Base-by-base conservation (phyloP, 2,888 invertebrate genomes). In the Drosophila setosimentum region DNA sequence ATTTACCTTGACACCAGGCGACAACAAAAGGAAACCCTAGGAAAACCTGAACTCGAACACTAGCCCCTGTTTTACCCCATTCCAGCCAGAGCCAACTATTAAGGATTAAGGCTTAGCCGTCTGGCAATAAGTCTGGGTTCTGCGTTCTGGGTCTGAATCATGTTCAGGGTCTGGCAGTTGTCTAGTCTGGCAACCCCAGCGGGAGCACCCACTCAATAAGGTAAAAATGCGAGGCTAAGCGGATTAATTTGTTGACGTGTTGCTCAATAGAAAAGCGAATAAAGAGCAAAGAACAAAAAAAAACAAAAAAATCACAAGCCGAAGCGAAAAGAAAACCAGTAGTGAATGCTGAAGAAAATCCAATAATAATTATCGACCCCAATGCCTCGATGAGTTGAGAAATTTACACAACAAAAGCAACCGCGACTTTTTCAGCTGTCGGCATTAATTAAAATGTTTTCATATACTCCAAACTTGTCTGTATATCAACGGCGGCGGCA, bases 371-470 rank as follows among this genome's bases (percentile, higher is more conserved):
- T 83, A 82, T 78, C 60, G 68, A 76, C 72, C 68, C 75, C 54
- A 80, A 75, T 75, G 66, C 64, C 61, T 50, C 63, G 73, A 69
- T 53, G 68, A 42, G 27, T 37, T 29, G 13, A n/a, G 55, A 55
- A 55, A 50, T 55, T 55, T 55, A 37, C 55, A 55, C 55, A 55
- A 55, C 55, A 37, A 55, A 37, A 37, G 86, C 88, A 85, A 88
- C 88, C 86, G 88, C 70, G 55, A 74, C 88, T 81, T 85, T 83
- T 84, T 62, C 85, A 85, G 88, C 85, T 85, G 85, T 88, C 88
- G 80, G 83, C 86, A 89, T 87, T 87, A 87, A 87, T 89, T 89
- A 87, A 87, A 87, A 84, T 89, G 87, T 84, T 89, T 80, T 81
- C 68, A 67, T 67, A 67, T 68, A 50, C 68, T 68, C 33, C 57